Base-by-base conservation (phyloP, 2,113 vertebrate species). In the Aplodontia rufa region DNA sequence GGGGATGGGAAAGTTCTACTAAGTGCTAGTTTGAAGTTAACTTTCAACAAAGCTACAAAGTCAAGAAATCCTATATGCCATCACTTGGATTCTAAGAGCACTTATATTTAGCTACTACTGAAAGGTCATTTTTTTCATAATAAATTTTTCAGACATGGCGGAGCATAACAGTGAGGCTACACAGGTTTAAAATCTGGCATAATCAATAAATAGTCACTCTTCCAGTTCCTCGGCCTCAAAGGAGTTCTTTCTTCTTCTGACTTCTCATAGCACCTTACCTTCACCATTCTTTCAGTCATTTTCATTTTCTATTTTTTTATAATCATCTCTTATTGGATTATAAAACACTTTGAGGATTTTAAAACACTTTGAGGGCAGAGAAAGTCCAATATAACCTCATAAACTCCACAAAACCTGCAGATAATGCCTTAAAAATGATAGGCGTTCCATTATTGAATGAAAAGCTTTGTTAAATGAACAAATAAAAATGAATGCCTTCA, bases 11-110 rank as follows among this genome's bases (percentile, higher is more conserved):
- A 92, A 9, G 8, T 62, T n/a, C 24, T 74, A 49, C 6, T 62
- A 81, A 84, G 24, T 86, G 35, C 37, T 81, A 58, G 35, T 88
- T 88, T 91, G 28, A 95, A 26, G 72, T 16, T 93, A 35, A 87
- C 20, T 93, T 86, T 90, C 69, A 60, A 32, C 26, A 22, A 58
- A 30, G 19, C 49, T 88, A 80, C n/a, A 55, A 75, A 71, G 60
- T 75, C 49, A 95, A 86, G 37, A 95, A 92, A 86, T 45, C 9
- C 42, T 89, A 11, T 60, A 62, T 5, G 72, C 13, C 14, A 78
- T 78, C 16, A 26, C 79, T 4, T 62, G n/a, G 2, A 71, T 2
- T 53, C 13, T 30, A 90, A 89, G 26, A 42, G 5, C 58, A 66
- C 72, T 66, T 53, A 53, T 90, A 74, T 72, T 68, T 62, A 92